Evolutionary conservation across 1,140 invertebrate genomes (phyloP), one percentile per base, ranked within the genome.

Genomic region (Temnothorax longispinosus): DNA sequence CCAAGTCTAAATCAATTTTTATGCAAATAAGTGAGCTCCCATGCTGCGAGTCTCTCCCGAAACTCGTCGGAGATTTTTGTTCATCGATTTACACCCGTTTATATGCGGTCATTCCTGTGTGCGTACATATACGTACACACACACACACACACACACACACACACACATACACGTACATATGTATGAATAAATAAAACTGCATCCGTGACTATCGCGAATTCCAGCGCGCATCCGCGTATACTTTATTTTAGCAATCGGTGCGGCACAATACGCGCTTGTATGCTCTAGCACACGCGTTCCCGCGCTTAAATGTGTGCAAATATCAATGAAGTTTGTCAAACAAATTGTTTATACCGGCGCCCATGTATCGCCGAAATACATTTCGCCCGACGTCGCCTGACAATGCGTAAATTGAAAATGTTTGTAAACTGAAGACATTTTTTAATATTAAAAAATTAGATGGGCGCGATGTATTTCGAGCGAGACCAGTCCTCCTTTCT

Each of bases 41-140:
- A 54, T 50, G 64, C 80, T 38, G 52, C 35, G 47, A 50, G 21
- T 60, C 74, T 54, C 27, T 27, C 27, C 58, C 50, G 47, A 77
- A 74, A 21, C 71, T 38, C 50, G 27, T 54, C 38, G 38, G 65
- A 74, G 86, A 89, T 84, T 90, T 84, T 78, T 85, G 47, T 89
- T 82, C 85, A 78, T 89, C 77, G 89, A 90, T 89, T 90, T 87
- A 89, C 72, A 65, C 56, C n/a, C 71, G 88, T 89, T 89, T 90
- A 87, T 58, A 47, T 27, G 54, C 32, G 13, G 41, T n/a, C 8
- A 15, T 38, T 35, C 11, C 15, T 64, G 18, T 41, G 5, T 32
- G 56, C n/a, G 2, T 21, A 35, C 58, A 54, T 6, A 58, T n/a
- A 47, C 58, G 4, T 3, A 6, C 10, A 72, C 0, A 56, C 1